Evolutionary conservation across 2,113 vertebrate genomes (phyloP).

Genomic region (Cephalopterus ornatus): DNA sequence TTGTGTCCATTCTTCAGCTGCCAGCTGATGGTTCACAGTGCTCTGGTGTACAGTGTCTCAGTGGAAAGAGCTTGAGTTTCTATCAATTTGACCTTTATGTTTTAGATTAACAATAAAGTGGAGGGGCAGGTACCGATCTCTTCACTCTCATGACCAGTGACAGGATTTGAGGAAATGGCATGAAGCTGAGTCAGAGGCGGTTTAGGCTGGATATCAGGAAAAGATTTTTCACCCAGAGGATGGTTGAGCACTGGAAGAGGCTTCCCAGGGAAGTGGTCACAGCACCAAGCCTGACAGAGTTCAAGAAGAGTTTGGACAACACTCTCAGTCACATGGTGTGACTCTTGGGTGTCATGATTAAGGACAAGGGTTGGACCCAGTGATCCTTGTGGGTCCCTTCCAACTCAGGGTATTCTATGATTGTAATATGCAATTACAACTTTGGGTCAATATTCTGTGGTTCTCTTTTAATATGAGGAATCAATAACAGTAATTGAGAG

Average conservation of each 20-base stretch:
- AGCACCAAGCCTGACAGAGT: not conserved
- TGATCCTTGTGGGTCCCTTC: not conserved
- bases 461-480: not conserved
- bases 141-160: not conserved
- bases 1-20: not conserved
- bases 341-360: not conserved
- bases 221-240: not conserved
- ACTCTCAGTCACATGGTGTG: not conserved
- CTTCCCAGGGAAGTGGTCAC: not conserved
- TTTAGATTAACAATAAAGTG: not conserved
- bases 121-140: not conserved
- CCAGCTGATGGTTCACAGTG: not conserved
- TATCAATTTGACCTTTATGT: not conserved
- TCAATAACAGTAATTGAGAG: not conserved
- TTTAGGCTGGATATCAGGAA: not conserved
- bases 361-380: not conserved
- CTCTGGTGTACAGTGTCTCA: not conserved
- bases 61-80: not conserved
- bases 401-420: not conserved
- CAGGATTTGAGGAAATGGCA: not conserved
- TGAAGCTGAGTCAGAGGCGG: not conserved
- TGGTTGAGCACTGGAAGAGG: not conserved
- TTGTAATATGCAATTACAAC: not conserved
- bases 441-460: not conserved
- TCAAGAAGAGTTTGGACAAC: not conserved